Evolutionary conservation across 2,113 vertebrate species (phyloP).

Genomic region (Eublepharis macularius): DNA sequence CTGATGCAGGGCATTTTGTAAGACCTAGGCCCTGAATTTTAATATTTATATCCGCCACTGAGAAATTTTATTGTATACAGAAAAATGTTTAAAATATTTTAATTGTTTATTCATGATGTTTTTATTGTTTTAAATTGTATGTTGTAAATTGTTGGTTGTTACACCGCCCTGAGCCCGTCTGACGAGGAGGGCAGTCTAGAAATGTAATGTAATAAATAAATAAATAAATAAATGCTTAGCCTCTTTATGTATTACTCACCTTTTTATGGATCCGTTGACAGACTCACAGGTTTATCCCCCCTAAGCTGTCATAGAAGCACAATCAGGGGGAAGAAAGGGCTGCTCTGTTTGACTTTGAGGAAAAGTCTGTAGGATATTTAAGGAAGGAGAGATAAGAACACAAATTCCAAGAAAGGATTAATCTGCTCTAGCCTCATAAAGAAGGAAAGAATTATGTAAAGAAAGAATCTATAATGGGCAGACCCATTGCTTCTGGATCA

Average conservation of each 20-base stretch:
- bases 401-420: conserved; percentile 5
- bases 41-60: too few relatives aligned
- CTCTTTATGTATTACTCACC: conserved; percentile 44
- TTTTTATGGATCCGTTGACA: conserved; percentile 23
- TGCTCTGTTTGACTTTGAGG: not conserved
- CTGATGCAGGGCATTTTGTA: too few relatives aligned
- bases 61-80: too few relatives aligned
- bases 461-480: not conserved
- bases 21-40: too few relatives aligned
- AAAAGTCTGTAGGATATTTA: not conserved
- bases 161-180: too few relatives aligned
- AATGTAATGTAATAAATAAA: too few relatives aligned
- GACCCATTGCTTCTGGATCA: conserved; percentile 25
- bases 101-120: too few relatives aligned
- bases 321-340: not conserved
- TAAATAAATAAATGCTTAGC: too few relatives aligned
- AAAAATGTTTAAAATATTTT: too few relatives aligned
- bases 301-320: not conserved
- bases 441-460: not conserved
- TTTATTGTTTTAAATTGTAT: too few relatives aligned
- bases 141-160: too few relatives aligned
- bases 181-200: too few relatives aligned
- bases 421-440: not conserved
- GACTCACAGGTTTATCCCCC: not conserved
- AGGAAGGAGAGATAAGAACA: not conserved